A percentile compares a stretch with the other conserved stretches of the same genome.
phyloP scores from a whole-genome alignment of 1,140 invertebrate species.

The Centruroides sculpturatus region DNA sequence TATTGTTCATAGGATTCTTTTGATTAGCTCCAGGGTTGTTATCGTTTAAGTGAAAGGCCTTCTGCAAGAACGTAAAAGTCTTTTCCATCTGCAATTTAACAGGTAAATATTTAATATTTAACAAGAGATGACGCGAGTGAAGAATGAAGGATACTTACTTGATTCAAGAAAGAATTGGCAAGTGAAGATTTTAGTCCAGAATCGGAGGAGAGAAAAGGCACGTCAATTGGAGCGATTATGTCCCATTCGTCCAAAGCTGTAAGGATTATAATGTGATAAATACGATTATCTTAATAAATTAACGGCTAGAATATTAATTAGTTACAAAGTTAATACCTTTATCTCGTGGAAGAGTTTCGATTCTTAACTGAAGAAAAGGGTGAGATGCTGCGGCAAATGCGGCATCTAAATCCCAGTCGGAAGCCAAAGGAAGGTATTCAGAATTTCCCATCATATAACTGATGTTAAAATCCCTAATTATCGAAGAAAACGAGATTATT shows the following conservation, averaged over 20 bases:
- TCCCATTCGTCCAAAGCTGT: background rate
- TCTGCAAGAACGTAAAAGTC: conserved; percentile 62
- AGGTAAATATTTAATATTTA: background rate
- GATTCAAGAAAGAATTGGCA: too few species aligned
- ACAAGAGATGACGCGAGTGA: too few species aligned
- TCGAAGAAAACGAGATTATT: too few species aligned
- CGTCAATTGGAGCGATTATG: background rate
- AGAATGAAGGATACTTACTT: too few species aligned
- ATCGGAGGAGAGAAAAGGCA: background rate
- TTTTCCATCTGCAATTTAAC: background rate
- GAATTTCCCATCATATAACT: conserved; percentile 24
- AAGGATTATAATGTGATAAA: background rate
- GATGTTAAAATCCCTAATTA: too few species aligned
- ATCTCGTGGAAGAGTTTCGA: background rate
- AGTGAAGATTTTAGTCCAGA: too few species aligned
- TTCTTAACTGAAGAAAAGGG: conserved; percentile 30
- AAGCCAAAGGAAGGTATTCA: conserved; percentile 73
- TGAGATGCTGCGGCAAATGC: conserved; percentile 77
- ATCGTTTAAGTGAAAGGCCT: conserved; percentile 52
- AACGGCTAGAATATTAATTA: too few species aligned
- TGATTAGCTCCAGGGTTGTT: background rate
- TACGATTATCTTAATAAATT: too few species aligned
- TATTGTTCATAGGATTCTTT: conserved; percentile 61
- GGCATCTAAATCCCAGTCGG: conserved; percentile 90
- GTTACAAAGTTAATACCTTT: too few species aligned